Base-by-base conservation (phyloP, 1,140 invertebrate genomes). In the Ectropis grisescens region DNA sequence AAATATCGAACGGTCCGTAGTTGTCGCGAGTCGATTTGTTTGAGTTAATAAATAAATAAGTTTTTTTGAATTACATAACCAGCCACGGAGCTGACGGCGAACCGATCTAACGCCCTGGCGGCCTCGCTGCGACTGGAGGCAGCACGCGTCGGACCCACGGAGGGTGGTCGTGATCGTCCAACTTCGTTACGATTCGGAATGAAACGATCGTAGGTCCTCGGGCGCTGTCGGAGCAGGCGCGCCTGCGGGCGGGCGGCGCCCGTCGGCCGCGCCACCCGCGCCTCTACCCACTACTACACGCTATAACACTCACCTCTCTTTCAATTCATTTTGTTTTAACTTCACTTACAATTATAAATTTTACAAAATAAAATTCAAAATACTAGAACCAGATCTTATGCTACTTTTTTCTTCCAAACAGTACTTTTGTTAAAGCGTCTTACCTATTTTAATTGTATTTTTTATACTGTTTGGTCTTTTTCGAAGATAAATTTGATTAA, bases 31-130 rank as follows among this genome's bases (percentile, higher is more conserved):
- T 49, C 38, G 19, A 47, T 55, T 58, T 47, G 55, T 62, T 59
- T 59, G 31, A 68, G 53, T 64, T 67, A 58, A 71, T 80, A 80
- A 60, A 71, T 76, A 76, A 72, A 78, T 74, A 78, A 75, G 68
- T 80, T 76, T 74, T n/a, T 68, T 67, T 66, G 52, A 71, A 67
- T 81, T 81, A 81, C 69, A 81, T 81, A 81, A 81, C 61, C 72
- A 56, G 66, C 52, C 66, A 68, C 58, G 44, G 49, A 47, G 52
- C 51, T 60, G 58, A 58, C 61, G 58, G 42, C 56, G 59, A 64
- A 61, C 57, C 65, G 57, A 50, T 64, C 67, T 66, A 66, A 69
- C 72, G 70, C 70, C 70, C 68, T 41, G 62, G 66, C 64, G 70
- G 70, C 60, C 57, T 62, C 68, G 67, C 69, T 72, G 67, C 69